phyloP scores from a whole-genome alignment of 1,140 invertebrate species.

The Leguminivora glycinivorella region DNA sequence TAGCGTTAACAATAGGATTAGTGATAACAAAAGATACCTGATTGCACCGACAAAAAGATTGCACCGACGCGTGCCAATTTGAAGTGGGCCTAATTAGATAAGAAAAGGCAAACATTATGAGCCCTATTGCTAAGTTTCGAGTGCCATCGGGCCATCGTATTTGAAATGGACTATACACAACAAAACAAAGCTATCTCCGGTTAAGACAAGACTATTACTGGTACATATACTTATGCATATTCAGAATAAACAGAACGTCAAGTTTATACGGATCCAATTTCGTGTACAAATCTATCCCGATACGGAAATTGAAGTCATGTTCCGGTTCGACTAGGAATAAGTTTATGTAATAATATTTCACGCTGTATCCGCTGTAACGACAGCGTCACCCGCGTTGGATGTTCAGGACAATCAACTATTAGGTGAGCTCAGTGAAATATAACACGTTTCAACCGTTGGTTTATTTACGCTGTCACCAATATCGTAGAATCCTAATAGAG shows the following conservation, averaged over 20 bases:
- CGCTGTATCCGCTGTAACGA: not conserved
- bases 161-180: too few relatives aligned
- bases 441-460: not conserved
- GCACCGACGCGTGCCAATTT: too few relatives aligned
- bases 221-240: not conserved
- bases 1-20: too few relatives aligned
- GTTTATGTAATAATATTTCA: constrained; percentile 3
- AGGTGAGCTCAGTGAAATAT: not conserved
- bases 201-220: not conserved
- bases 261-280: constrained; percentile 7
- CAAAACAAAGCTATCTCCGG: not conserved
- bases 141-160: too few relatives aligned
- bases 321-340: not conserved
- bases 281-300: constrained; percentile 4
- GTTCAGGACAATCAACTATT: not conserved
- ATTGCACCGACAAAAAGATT: too few relatives aligned
- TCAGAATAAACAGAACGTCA: constrained; percentile 4
- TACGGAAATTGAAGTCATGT: constrained; percentile 19
- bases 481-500: too few relatives aligned
- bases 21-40: too few relatives aligned
- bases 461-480: too few relatives aligned
- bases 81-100: too few relatives aligned
- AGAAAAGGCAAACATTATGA: too few relatives aligned
- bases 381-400: not conserved
- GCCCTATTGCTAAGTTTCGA: too few relatives aligned